Base-by-base conservation (phyloP, 2,113 vertebrate genomes). In the Mesembrinibis cayennensis region DNA sequence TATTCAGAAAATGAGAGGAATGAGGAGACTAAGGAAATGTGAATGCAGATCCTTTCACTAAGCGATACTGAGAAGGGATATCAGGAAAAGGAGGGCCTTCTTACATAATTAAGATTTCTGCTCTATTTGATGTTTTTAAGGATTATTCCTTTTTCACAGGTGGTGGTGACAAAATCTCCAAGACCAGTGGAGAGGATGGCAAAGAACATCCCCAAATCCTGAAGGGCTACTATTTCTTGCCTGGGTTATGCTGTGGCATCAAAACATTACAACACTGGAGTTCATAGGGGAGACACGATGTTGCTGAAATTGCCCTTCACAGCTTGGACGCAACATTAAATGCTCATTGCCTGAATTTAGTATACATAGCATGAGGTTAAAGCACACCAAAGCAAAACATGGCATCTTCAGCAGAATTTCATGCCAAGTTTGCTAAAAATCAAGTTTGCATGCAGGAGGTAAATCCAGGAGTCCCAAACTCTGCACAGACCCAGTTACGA, bases 401-500 rank as follows among this genome's bases (percentile, higher is more conserved):
- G 5, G 47, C 61, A 84, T 38, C 42, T 94, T 52, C 56, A 49
- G 73, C 56, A 82, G 42, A 85, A 79, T 56, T 82, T 76, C 70
- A 59, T 18, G 36, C n/a, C 12, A 44, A 13, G 44, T 70, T 42
- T 52, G 56, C 44, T 53, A 23, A 58, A 70, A 65, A 7, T 66
- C 30, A n/a, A 5, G 11, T 56, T 55, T 62, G 30, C 23, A 20
- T 0, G 17, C 13, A 23, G 34, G 25, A 80, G 18, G 21, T 45
- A 86, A 90, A 91, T 69, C 65, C 79, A 88, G 21, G 27, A 77
- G 30, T n/a, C 34, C 52, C 20, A 44, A 62, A 47, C 9, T 23
- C 42, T 13, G 22, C 0, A 0, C 27, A 84, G 36, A 70, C 27
- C 29, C 38, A 14, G 17, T 29, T 3, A 42, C 0, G 1, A 44